Evolutionary conservation across 92 coral and sea anemone species (phyloP), one percentile per base, ranked within the genome.

Genomic region (Meandrina meandrites): DNA sequence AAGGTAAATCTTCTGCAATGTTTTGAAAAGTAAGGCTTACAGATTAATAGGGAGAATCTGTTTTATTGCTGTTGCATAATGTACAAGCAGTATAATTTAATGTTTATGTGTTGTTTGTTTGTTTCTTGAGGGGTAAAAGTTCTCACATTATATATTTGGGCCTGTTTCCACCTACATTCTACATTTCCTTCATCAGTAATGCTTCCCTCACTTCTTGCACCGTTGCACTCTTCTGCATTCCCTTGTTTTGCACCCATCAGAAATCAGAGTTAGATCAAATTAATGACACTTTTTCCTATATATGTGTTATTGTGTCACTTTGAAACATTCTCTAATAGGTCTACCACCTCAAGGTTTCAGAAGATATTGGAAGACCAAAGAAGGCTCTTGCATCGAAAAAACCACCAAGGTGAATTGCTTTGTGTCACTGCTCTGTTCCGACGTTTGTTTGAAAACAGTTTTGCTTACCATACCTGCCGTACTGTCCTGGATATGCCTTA

Each of bases 291-390:
- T n/a, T n/a, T n/a, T n/a, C n/a, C n/a, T n/a, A n/a, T n/a, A n/a
- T n/a, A n/a, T n/a, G n/a, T n/a, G n/a, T n/a, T 5, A 0, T n/a
- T 15, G 3, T 16, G n/a, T 36, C 22, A 27, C 37, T 64, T n/a
- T 66, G 8, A 57, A 79, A 66, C 31, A 7, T 12, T 40, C 17
- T 66, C 16, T 67, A 37, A 14, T 34, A 85, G 88, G 88, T 3
- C 85, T 86, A 21, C 89, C 84, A 35, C 89, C 89, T 24, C 89
- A 86, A 37, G 89, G 89, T 51, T 86, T 86, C 72, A 79, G 85
- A 30, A 80, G 89, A 80, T 75, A 77, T 40, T 76, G 82, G 88
- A 85, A 85, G 36, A 37, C 34, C 5, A 85, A 78, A n/a, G 82
- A 78, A 45, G 21, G 42, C 50, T 16, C 66, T 76, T 19, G 51